Evolutionary conservation across 2,888 invertebrate species (phyloP).

Genomic region (Melanostoma scalare): DNA sequence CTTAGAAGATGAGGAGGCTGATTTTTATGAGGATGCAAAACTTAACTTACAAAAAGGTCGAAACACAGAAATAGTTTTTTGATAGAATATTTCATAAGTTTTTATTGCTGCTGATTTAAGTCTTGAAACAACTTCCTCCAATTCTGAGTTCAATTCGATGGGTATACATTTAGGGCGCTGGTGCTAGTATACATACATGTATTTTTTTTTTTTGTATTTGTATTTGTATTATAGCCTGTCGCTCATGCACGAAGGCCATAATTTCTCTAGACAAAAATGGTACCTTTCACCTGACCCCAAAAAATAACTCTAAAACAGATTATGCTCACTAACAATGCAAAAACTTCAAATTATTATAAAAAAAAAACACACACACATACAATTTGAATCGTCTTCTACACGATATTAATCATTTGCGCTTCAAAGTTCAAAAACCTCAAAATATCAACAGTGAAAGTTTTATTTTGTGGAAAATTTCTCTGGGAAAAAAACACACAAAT

Average conservation of each 20-base stretch:
- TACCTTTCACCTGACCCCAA: slow-evolving; percentile 67
- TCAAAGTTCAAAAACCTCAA: slow-evolving; percentile 59
- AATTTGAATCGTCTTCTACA: slow-evolving; percentile 46
- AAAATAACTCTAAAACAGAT: slow-evolving; percentile 22
- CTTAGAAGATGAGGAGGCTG: too few relatives aligned
- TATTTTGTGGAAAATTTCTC: slow-evolving; percentile 60
- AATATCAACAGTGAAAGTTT: slow-evolving; percentile 65
- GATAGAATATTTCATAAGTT: too few relatives aligned
- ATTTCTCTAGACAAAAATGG: slow-evolving; percentile 3
- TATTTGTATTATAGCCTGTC: too few relatives aligned
- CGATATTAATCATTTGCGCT: slow-evolving; percentile 55
- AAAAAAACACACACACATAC: slow-evolving; percentile 27
- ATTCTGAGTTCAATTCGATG: too few relatives aligned
- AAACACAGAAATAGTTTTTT: too few relatives aligned
- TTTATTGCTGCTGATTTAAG: too few relatives aligned
- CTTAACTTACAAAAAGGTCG: too few relatives aligned
- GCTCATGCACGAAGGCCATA: slow-evolving; percentile 3
- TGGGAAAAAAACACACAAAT: slow-evolving; percentile 27
- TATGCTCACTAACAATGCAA: slow-evolving; percentile 35
- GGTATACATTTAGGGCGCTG: too few relatives aligned
- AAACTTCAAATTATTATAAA: slow-evolving; percentile 24
- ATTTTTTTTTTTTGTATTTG: too few relatives aligned
- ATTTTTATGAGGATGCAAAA: too few relatives aligned
- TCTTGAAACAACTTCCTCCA: too few relatives aligned
- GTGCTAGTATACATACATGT: too few relatives aligned